Evolutionary conservation across 2,888 invertebrate genomes (phyloP), one percentile per base, ranked within the genome.

Genomic region (Portevinia maculata): DNA sequence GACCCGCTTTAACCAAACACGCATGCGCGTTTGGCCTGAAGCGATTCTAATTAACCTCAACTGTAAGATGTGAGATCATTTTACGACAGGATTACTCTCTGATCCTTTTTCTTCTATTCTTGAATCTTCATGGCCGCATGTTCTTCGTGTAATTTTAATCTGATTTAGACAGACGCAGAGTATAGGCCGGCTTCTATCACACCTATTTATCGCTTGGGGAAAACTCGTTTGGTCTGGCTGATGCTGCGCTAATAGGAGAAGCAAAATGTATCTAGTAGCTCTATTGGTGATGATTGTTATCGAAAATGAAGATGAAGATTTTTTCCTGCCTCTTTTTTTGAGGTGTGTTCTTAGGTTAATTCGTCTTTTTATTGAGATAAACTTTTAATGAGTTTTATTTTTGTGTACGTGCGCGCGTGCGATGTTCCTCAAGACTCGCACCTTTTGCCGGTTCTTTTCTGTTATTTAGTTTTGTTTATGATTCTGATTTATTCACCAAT

Each of bases 291-390:
- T 60, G 67, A 74, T 79, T 79, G 41, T 59, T 48, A 79, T 74
- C 60, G 32, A 53, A 46, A 64, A 60, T 8, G 24, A 15, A 39
- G 67, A 74, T 71, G 32, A 50, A 71, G 48, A 21, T 46, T 73
- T 46, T 59, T 59, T 52, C 1, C 32, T 41, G 3, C 30, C 32
- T 50, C 0, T 24, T 19, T 5, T 24, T 55, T 17, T 21, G 46
- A 59, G 70, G 59, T 62, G 70, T 53, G 39, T 62, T 28, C 50
- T 50, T 48, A 17, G 60, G 78, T 73, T 78, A 73, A 78, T 65
- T 53, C 78, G 65, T 83, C 57, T 41, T 78, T 83, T 83, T 83
- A 83, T 73, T 83, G 62, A 50, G 83, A 78, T 78, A 83, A 83
- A 55, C 65, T 67, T 65, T 67, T 73, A 78, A 81, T 76, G 81